phyloP scores from a whole-genome alignment of 2,888 invertebrate species.

The Polymixis flavicincta region DNA sequence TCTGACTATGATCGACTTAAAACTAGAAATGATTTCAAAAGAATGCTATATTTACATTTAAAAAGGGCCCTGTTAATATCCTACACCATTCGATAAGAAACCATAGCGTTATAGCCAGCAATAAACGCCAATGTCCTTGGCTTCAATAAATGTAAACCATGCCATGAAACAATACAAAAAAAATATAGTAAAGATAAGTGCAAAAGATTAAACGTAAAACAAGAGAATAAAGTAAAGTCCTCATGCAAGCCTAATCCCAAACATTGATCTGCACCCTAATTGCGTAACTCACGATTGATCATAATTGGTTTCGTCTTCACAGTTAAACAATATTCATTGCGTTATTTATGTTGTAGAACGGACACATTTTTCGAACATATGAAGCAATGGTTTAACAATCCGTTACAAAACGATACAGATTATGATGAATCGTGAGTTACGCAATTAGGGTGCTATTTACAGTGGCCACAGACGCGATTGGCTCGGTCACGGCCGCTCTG shows the following conservation, averaged over 20 bases:
- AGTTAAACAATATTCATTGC: no score
- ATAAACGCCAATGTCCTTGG: constrained; percentile 39
- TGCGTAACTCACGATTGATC: no score
- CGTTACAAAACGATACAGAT: no score
- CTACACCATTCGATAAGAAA: constrained; percentile 46
- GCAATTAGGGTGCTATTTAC: no score
- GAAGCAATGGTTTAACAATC: no score
- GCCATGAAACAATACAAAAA: constrained; percentile 17
- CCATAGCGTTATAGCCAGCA: constrained; percentile 23
- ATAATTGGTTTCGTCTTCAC: no score
- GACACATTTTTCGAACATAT: no score
- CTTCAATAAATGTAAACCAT: constrained; percentile 35
- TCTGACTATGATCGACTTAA: constrained; percentile 4
- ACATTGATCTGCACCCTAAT: constrained; percentile 57
- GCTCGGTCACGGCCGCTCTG: constrained; percentile 35
- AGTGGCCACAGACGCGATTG: constrained; percentile 11
- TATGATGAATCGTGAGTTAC: no score
- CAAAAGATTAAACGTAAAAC: constrained; percentile 19
- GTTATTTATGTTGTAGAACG: no score
- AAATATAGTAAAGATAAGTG: neutral
- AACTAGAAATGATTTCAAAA: constrained; percentile 15
- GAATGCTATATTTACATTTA: neutral
- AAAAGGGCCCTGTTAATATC: constrained; percentile 1
- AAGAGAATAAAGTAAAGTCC: constrained; percentile 17
- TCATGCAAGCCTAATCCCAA: constrained; percentile 4